Base-by-base conservation (phyloP, 2,113 vertebrate genomes). In the Odobenus rosmarus region DNA sequence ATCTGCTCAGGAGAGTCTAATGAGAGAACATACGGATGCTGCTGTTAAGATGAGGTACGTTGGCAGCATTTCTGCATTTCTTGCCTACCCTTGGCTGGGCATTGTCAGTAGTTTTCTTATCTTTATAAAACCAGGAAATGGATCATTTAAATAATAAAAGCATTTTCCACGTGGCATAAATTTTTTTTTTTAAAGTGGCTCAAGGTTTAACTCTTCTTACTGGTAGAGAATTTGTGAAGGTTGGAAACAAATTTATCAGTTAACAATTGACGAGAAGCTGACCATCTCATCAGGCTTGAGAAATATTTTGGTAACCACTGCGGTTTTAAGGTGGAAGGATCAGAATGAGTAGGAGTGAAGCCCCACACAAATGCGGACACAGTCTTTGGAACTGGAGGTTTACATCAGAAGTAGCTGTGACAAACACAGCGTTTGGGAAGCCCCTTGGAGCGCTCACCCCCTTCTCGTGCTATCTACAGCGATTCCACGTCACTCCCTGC, bases 1-100 rank as follows among this genome's bases (percentile, higher is more conserved):
- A n/a, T 96, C 95, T 98, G 96, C 96, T 96, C 84, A 97, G 93
- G 95, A 95, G 72, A 93, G 90, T 95, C 91, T 97, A 97, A 97
- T 82, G 95, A 96, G 95, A 84, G 96, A 97, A 95, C 95, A 96
- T 79, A 96, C 97, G 94, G 88, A 83, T 84, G 82, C 94, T 96
- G 90, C 93, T 93, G 96, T 95, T 88, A 96, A 89, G 67, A 91
- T 53, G 88, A 97, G 93, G 90, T 89, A 86, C 46, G 12, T 71
- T 97, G 95, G 94, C 95, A 98, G 49, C 53, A 51, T 94, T 95
- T 98, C 84, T 94, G 59, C 24, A 64, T 96, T 96, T 94, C 71
- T 94, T 96, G 62, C 74, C 67, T 55, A n/a, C 26, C 64, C 87
- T 61, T 93, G 90, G 46, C 80, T 97, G 77, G 87, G 76, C 67